Evolutionary conservation across 2,113 vertebrate species (phyloP).

Genomic region (Rhagologus leucostigma): DNA sequence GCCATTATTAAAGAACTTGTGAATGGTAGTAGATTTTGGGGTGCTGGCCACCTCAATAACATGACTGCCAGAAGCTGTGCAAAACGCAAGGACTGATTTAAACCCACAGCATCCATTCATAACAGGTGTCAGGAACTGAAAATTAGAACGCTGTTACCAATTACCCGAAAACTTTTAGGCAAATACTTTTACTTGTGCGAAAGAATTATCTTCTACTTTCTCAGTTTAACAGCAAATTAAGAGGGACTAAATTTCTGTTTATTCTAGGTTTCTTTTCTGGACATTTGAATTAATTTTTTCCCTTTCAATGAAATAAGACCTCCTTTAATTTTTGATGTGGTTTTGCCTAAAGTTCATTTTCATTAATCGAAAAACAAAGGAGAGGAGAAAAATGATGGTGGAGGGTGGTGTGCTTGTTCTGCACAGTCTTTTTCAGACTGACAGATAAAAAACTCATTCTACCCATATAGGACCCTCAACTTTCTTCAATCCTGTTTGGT

Average conservation of each 20-base stretch:
- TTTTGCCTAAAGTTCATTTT: background rate
- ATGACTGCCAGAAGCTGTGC: no score
- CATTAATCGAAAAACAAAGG: background rate
- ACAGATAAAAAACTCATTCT: background rate
- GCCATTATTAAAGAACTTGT: no score
- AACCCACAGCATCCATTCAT: no score
- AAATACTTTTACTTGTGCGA: background rate
- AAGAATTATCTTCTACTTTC: background rate
- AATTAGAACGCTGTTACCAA: background rate
- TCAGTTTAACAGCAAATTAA: background rate
- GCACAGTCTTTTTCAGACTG: background rate
- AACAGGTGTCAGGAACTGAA: background rate
- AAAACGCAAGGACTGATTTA: no score
- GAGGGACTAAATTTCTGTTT: background rate
- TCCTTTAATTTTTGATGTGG: background rate
- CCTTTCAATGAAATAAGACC: background rate
- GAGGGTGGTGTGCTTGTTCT: background rate
- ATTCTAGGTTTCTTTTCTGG: background rate
- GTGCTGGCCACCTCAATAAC: no score
- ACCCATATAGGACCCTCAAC: fast-evolving
- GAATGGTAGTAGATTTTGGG: no score
- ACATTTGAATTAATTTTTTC: background rate
- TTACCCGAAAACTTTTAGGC: background rate
- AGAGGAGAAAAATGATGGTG: no score
- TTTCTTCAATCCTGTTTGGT: background rate